Base-by-base conservation (phyloP, 2,797 vertebrate genomes). In the Sebastiscus tertius region DNA sequence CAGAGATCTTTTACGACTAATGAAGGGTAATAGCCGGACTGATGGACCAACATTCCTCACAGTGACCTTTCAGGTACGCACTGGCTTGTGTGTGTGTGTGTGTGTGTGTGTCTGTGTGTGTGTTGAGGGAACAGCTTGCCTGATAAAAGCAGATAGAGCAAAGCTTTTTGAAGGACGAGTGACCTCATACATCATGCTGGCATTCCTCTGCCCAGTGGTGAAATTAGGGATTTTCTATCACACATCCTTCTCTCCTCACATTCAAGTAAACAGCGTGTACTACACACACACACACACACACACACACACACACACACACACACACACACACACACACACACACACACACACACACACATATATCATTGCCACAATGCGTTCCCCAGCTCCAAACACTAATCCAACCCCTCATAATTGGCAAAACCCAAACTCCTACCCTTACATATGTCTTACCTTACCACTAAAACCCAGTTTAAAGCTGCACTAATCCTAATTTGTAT, bases 141-240 rank as follows among this genome's bases (percentile, higher is more conserved):
- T 81, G 88, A 89, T 92, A 87, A 90, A 85, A 88, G 80, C 6
- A 24, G 70, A 89, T 68, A 49, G 77, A 83, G 90, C 80, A 89
- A 88, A 92, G 91, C 88, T 78, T 92, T 91, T 89, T 93, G 89
- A 94, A 93, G 92, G 90, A 88, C 85, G 83, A 87, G 75, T 91
- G 90, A 94, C 84, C 89, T 93, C 92, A 91, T 92, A 87, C 82
- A 93, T 95, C 91, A 93, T 81, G 84, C 87, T 93, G 87, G 78
- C 85, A 60, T 89, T 81, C 79, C 83, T 80, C 81, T 81, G 83
- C 86, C 82, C 79, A 26, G 62, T 54, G 79, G 77, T 82, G 86
- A 92, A 92, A 92, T 92, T 86, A 94, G 87, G 85, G 87, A 94
- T 94, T 93, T 89, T 90, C 85, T 88, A 34, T 76, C 72, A 77